These are phyloP conservation scores for Drosophila murphyi DNA, from an alignment of 1,140 invertebrate species.

Conservation along the genomic window DNA sequence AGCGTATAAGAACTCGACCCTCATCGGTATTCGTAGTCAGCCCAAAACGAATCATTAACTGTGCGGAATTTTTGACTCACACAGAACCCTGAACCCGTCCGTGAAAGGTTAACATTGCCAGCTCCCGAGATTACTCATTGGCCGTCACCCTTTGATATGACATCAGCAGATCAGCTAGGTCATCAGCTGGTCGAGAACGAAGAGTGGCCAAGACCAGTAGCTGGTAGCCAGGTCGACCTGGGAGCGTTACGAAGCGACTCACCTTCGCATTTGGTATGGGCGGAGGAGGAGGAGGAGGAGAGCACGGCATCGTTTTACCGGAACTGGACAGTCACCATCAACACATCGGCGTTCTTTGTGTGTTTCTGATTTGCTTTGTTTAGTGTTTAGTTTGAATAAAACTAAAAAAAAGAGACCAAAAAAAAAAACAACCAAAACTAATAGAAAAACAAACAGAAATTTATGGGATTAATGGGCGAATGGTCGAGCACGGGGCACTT, in stretches of 20 bases:
- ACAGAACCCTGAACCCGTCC: not conserved
- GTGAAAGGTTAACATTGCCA: conserved; percentile 26
- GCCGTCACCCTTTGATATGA: conserved; percentile 24
- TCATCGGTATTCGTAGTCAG: no score
- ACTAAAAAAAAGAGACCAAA: conserved; percentile 12
- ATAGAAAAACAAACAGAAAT: conserved; percentile 43
- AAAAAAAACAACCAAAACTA: not conserved
- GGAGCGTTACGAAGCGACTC: conserved; percentile 31
- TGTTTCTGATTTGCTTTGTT: conserved; percentile 29
- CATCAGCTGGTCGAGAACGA: conserved; percentile 7
- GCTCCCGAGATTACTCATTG: not conserved
- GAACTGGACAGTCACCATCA: conserved; percentile 49
- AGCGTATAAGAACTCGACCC: no score
- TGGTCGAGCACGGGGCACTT: conserved; percentile 24
- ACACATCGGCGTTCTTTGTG: conserved; percentile 26
- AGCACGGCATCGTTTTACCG: conserved; percentile 30
- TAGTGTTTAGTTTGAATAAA: conserved; percentile 33
- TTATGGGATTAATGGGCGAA: conserved; percentile 48
- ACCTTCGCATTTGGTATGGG: conserved; percentile 37
- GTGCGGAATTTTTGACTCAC: no score
- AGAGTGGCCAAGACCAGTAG: conserved; percentile 41
- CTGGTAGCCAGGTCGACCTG: not conserved
- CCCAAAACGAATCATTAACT: no score
- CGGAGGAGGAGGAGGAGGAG: not conserved
- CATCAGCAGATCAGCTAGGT: conserved; percentile 21